Evolutionary conservation across 2,888 invertebrate genomes (phyloP).

Genomic region (Melinopterus prodromus): DNA sequence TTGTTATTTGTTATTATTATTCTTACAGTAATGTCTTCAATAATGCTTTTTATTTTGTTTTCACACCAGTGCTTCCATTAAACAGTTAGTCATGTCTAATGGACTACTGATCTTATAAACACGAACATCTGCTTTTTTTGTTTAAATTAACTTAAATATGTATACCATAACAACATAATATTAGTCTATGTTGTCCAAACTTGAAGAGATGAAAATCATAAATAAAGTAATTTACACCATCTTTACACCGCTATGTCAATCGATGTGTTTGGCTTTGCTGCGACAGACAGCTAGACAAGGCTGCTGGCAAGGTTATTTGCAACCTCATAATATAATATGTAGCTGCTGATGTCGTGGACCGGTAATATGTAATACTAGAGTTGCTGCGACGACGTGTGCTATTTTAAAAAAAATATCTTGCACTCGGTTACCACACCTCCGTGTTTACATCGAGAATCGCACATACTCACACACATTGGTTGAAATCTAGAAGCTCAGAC

Average conservation of each 20-base stretch:
- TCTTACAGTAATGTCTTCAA: too few relatives aligned
- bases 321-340: background rate
- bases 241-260: background rate
- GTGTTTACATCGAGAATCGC: background rate
- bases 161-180: too few relatives aligned
- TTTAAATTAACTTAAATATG: too few relatives aligned
- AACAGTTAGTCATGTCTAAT: too few relatives aligned
- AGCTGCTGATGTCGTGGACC: background rate
- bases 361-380: background rate
- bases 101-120: too few relatives aligned
- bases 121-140: too few relatives aligned
- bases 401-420: background rate
- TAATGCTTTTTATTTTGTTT: too few relatives aligned
- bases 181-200: too few relatives aligned
- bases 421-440: constrained; percentile 4
- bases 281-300: too few relatives aligned
- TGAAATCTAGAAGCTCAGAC: background rate
- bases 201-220: too few relatives aligned
- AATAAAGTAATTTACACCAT: background rate
- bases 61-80: too few relatives aligned
- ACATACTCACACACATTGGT: background rate
- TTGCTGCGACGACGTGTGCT: background rate
- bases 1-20: too few relatives aligned
- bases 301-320: background rate
- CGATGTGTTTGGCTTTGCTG: background rate